These are phyloP conservation scores for Drosophila differens DNA, from an alignment of 2,888 invertebrate species.

Conservation along the genomic window DNA sequence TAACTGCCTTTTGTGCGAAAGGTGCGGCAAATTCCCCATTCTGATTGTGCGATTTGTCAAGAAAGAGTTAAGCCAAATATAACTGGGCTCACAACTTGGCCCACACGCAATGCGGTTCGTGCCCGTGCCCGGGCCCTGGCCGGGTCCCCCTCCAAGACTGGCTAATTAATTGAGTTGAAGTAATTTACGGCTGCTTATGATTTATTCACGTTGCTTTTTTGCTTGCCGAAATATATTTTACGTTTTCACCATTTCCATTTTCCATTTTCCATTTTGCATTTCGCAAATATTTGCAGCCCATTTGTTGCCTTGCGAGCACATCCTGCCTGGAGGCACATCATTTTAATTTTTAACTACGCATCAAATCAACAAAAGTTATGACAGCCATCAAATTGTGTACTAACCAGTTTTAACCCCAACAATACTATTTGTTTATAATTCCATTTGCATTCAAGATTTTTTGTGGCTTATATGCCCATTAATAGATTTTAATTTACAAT, in stretches of 20 bases:
- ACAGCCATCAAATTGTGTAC: constrained; percentile 31
- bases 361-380: constrained; percentile 77
- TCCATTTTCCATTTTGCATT: constrained; percentile 25
- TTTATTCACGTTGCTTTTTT: constrained; percentile 44
- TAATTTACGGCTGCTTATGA: constrained; percentile 59
- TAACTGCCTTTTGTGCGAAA: constrained; percentile 50
- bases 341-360: constrained; percentile 76
- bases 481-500: not conserved
- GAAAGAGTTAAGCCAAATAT: constrained; percentile 68
- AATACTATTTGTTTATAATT: not conserved
- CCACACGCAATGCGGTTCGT: not conserved
- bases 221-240: constrained; percentile 38
- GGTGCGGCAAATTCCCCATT: constrained; percentile 35
- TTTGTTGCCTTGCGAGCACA: constrained; percentile 28
- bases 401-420: not conserved
- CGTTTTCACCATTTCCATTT: constrained; percentile 41
- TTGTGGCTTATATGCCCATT: not conserved
- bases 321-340: constrained; percentile 68
- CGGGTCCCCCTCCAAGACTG: constrained; percentile 2
- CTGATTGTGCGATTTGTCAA: constrained; percentile 57
- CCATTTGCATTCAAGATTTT: not conserved
- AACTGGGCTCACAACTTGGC: constrained; percentile 12
- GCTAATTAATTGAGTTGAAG: constrained; percentile 82
- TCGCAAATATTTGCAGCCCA: constrained; percentile 67
- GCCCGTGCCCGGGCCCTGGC: not conserved